These are phyloP conservation scores for Rana temporaria DNA, from an alignment of 2,113 vertebrate genomes.

Conservation along the genomic window DNA sequence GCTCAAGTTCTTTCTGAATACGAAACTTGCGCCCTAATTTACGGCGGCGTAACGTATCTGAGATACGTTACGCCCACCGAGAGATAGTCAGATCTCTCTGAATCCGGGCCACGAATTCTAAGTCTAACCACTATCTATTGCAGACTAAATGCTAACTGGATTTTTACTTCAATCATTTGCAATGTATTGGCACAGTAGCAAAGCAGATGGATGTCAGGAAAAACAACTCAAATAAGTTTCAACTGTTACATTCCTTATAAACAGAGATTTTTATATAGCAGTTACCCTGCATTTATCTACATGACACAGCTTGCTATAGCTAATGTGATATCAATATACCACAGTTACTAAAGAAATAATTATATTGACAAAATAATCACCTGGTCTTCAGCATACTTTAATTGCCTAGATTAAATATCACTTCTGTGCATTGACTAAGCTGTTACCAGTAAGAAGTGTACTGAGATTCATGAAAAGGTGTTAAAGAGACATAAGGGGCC, in stretches of 20 bases:
- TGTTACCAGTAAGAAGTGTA: constrained; percentile 10
- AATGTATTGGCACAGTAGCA: too few relatives aligned
- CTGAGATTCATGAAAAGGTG: neutral
- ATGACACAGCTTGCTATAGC: constrained; percentile 43
- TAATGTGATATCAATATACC: constrained; percentile 55
- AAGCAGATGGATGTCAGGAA: neutral
- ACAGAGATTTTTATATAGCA: neutral
- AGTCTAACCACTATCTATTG: too few relatives aligned
- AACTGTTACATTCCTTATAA: constrained; percentile 28
- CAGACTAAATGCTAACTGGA: too few relatives aligned
- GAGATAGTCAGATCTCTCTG: too few relatives aligned
- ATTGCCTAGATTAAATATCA: constrained; percentile 52
- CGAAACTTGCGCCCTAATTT: too few relatives aligned
- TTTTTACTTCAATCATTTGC: too few relatives aligned
- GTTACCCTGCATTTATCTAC: constrained; percentile 41
- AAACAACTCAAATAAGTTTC: neutral
- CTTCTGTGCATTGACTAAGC: constrained; percentile 11
- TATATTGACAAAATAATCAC: constrained; percentile 54
- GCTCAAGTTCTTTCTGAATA: too few relatives aligned
- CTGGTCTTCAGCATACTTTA: constrained; percentile 36
- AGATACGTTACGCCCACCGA: too few relatives aligned
- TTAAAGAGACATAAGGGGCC: neutral
- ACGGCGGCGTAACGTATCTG: too few relatives aligned
- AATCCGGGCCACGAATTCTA: too few relatives aligned
- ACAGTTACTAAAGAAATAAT: constrained; percentile 53